Percentiles rank a stretch among this genome's conserved stretches.
These are phyloP conservation scores for Ahaetulla prasina DNA, from an alignment of 2,113 vertebrate genomes.

Conservation along the genomic window DNA sequence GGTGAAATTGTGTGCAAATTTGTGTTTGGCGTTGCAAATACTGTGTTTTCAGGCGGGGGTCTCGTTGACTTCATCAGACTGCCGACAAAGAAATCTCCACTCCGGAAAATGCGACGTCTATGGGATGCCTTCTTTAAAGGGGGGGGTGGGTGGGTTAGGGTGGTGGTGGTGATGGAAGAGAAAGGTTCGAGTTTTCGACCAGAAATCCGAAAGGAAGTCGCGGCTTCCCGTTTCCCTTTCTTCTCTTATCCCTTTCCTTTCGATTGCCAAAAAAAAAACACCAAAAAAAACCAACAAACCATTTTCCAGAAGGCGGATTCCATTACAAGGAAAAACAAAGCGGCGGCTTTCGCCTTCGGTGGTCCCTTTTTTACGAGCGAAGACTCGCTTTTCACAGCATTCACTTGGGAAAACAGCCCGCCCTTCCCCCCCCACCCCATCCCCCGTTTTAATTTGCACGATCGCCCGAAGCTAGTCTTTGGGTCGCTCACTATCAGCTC, in stretches of 20 bases:
- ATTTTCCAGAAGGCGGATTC: background rate
- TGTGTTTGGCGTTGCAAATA: background rate
- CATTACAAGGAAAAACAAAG: background rate
- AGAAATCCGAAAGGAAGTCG: background rate
- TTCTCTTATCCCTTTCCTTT: background rate
- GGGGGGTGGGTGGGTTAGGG: accelerated
- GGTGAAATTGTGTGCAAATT: background rate
- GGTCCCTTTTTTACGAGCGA: background rate
- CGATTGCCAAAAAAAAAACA: too few relatives aligned
- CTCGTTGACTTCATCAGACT: background rate
- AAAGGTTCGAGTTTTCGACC: background rate
- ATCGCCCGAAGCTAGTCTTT: background rate
- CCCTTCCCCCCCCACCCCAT: background rate
- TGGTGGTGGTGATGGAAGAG: background rate
- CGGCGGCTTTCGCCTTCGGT: background rate
- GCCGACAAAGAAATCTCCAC: background rate
- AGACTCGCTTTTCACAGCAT: background rate
- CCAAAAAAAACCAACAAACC: too few relatives aligned
- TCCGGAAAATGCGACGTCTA: background rate
- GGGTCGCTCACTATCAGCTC: background rate
- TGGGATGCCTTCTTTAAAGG: background rate
- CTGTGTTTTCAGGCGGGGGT: background rate
- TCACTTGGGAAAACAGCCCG: background rate
- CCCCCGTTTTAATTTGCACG: background rate
- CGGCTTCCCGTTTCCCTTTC: background rate